phyloP scores from a whole-genome alignment of 1,140 invertebrate genomes.

The Sitophilus oryzae region DNA sequence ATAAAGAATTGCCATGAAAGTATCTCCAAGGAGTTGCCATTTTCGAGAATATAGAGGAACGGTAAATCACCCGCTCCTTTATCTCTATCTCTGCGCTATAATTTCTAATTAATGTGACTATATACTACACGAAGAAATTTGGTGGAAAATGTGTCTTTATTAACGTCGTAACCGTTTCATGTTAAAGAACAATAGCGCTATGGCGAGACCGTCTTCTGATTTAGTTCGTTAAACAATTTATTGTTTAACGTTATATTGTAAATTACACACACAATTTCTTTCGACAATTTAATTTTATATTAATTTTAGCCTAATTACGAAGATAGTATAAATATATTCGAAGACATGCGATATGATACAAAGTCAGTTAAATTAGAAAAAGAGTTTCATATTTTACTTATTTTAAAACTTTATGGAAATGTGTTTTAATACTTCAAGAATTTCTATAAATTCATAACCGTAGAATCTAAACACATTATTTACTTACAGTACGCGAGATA shows the following conservation, averaged over 20 bases:
- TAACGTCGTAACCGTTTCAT: constrained; percentile 2
- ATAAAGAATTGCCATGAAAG: neutral
- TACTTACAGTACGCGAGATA: too few relatives aligned
- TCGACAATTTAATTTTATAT: too few relatives aligned
- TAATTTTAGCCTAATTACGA: neutral
- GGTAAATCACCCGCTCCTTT: neutral
- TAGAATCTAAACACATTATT: too few relatives aligned
- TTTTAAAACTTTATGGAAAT: too few relatives aligned
- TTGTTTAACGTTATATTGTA: too few relatives aligned
- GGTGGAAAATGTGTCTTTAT: constrained; percentile 5
- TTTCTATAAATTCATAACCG: too few relatives aligned
- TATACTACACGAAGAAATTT: constrained; percentile 5
- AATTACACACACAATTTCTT: too few relatives aligned
- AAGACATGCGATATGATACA: too few relatives aligned
- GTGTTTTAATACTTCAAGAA: too few relatives aligned
- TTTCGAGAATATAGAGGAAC: neutral
- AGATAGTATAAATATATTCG: neutral
- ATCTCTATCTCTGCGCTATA: neutral
- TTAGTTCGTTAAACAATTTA: neutral
- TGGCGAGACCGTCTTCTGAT: neutral
- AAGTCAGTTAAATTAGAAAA: too few relatives aligned
- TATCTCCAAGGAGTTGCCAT: constrained; percentile 3
- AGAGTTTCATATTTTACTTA: too few relatives aligned
- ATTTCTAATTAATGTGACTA: constrained; percentile 6
- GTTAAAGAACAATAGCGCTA: constrained; percentile 2